Percentiles rank a stretch among this genome's conserved stretches.
Evolutionary conservation across 2,113 vertebrate species (phyloP).

Genomic region (Tupaia chinensis): DNA sequence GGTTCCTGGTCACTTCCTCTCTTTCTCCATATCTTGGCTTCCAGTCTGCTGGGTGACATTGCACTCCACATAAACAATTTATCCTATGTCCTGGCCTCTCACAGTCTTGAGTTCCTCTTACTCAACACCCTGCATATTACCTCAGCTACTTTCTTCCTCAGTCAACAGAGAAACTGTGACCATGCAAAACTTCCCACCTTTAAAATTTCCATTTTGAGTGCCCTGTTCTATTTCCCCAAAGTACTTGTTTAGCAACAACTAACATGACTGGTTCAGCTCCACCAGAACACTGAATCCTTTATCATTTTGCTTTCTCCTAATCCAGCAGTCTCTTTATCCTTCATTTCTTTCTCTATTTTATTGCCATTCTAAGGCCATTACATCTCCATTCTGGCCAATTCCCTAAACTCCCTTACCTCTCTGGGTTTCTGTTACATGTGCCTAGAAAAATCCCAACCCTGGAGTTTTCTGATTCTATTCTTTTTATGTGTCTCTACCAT

Average conservation of each 20-base stretch:
- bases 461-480: no score
- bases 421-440: background rate
- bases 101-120: background rate
- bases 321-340: background rate
- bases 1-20: background rate
- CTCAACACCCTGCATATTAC: background rate
- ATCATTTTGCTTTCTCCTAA: background rate
- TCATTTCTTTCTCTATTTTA: background rate
- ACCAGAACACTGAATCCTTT: background rate
- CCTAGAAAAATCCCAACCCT: background rate
- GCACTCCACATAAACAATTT: background rate
- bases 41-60: background rate
- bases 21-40: background rate
- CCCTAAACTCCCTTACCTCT: background rate
- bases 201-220: background rate
- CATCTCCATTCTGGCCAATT: background rate
- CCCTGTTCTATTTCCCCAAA: background rate
- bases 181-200: background rate
- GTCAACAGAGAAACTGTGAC: background rate
- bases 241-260: background rate
- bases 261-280: background rate
- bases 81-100: background rate
- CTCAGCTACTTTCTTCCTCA: background rate
- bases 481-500: background rate
- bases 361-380: background rate